Conservation (phyloP, 92 coral and sea anemone genomes). For the Porites evermanni region DNA sequence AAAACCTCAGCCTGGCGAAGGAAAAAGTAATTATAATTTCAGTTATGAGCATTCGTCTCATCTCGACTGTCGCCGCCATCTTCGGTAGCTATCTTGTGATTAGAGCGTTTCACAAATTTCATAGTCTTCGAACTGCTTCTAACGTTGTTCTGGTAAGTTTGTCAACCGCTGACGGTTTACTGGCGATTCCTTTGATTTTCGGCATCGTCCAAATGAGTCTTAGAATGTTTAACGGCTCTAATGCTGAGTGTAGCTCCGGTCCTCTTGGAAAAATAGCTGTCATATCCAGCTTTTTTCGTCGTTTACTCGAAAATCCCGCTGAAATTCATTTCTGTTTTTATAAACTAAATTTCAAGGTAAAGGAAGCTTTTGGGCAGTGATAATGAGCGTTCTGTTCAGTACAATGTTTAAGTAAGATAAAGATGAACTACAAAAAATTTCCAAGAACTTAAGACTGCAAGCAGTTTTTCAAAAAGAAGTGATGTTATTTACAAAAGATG, state of each 20-base stretch:
- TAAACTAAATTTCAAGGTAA: no score
- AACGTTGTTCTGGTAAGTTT: neutral
- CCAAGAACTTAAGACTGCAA: no score
- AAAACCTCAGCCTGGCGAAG: neutral
- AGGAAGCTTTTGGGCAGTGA: no score
- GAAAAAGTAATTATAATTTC: neutral
- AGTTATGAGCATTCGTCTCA: neutral
- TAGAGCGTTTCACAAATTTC: neutral
- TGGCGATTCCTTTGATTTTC: constrained; percentile 8
- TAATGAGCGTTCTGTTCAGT: no score
- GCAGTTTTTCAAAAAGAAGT: no score
- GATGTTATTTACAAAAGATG: no score
- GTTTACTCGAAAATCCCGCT: no score
- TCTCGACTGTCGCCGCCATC: neutral
- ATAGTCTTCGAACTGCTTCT: constrained; percentile 31
- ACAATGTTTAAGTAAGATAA: no score
- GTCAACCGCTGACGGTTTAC: constrained; percentile 23
- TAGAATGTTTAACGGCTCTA: neutral
- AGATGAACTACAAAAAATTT: no score
- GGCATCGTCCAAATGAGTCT: neutral
- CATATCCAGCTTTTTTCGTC: neutral
- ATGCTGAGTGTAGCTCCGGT: neutral
- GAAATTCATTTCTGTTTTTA: no score
- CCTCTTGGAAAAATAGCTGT: neutral
- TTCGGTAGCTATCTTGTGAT: neutral